Evolutionary conservation across 2,888 invertebrate genomes (phyloP).

Genomic region (Punctoribates punctum): DNA sequence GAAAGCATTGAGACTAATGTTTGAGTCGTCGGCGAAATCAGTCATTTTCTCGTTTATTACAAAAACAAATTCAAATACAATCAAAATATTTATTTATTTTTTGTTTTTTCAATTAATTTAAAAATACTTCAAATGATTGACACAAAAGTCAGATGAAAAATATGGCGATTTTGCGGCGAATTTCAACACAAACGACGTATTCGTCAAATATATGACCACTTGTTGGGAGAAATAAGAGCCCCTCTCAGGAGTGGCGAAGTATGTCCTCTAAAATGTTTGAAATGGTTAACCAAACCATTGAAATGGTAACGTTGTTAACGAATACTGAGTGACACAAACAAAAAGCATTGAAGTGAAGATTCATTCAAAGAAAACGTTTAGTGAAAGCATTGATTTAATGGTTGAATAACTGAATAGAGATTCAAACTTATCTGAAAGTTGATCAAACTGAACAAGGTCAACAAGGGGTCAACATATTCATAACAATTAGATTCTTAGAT

Average conservation of each 20-base stretch:
- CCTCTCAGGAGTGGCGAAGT: no score
- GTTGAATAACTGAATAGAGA: no score
- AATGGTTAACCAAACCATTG: background rate
- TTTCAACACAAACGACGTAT: no score
- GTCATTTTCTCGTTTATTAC: background rate
- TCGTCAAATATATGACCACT: no score
- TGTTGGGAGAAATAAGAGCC: background rate
- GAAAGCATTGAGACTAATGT: constrained; percentile 6
- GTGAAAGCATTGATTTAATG: no score
- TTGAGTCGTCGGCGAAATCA: constrained; percentile 27
- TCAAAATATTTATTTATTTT: background rate
- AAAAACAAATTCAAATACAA: background rate
- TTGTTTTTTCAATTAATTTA: background rate
- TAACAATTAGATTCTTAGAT: no score
- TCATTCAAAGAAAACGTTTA: background rate
- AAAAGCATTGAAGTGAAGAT: background rate
- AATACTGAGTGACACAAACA: background rate
- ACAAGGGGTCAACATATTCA: no score
- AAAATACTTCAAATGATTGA: background rate
- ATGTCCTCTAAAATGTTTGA: background rate
- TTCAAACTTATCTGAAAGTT: no score
- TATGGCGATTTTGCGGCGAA: background rate
- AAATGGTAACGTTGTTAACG: background rate
- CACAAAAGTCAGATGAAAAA: background rate
- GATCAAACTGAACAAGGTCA: no score